These are phyloP conservation scores for Mormyrops attenuatus DNA, from an alignment of 2,797 vertebrate species.

Conservation along the genomic window DNA sequence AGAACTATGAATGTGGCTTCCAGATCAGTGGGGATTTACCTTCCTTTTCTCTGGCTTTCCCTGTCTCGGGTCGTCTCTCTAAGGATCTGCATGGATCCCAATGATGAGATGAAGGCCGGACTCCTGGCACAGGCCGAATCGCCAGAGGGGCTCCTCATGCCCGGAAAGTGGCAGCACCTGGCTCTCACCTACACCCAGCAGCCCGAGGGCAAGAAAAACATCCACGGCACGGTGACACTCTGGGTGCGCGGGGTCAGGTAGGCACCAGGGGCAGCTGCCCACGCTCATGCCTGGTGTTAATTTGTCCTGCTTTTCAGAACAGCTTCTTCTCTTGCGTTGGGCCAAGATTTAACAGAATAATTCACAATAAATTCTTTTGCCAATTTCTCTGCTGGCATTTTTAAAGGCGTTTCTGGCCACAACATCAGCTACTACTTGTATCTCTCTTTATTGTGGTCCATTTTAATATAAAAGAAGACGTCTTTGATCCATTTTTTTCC, in stretches of 20 bases:
- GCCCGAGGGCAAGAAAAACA: conserved; percentile 85
- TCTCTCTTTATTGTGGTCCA: neutral
- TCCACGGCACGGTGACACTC: conserved; percentile 72
- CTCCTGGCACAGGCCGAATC: conserved; percentile 84
- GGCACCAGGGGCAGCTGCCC: conserved; percentile 12
- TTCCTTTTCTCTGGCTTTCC: neutral
- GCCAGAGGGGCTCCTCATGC: conserved; percentile 64
- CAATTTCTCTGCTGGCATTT: neutral
- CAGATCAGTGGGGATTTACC: neutral
- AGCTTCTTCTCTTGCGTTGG: neutral
- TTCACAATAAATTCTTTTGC: neutral
- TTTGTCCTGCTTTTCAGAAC: neutral
- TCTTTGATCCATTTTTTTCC: neutral
- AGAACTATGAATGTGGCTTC: neutral
- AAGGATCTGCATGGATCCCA: conserved; percentile 88
- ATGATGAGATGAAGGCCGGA: conserved; percentile 85
- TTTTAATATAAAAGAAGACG: neutral
- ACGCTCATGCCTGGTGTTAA: neutral
- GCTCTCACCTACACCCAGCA: conserved; percentile 83
- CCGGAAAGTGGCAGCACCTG: conserved; percentile 84
- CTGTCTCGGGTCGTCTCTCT: neutral
- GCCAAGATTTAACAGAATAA: neutral
- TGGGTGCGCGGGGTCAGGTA: conserved; percentile 95
- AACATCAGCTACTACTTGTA: neutral
- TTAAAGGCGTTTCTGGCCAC: neutral